Percentiles rank a stretch among this genome's conserved stretches.
Conservation (phyloP, 2,888 invertebrate genomes). For the Hyposoter dolosus region DNA sequence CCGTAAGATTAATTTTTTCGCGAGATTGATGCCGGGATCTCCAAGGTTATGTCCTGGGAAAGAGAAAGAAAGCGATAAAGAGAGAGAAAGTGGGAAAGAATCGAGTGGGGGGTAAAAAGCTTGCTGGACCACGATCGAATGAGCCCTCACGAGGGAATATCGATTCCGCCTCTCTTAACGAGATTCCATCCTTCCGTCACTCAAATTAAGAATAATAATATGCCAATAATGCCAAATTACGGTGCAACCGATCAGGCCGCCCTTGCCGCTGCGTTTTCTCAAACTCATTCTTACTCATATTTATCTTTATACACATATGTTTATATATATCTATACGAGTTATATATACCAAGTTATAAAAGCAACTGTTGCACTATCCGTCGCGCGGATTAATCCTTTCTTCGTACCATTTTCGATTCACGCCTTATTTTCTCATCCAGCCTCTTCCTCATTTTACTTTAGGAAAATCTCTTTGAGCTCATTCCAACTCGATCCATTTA, state of each 20-base stretch:
- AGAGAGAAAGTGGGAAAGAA: constrained; percentile 39
- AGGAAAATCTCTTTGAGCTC: not conserved
- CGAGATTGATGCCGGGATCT: constrained; percentile 84
- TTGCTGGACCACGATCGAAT: constrained; percentile 68
- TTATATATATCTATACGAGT: not conserved
- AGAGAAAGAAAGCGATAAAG: constrained; percentile 56
- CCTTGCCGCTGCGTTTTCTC: constrained; percentile 62
- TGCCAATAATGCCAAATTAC: constrained; percentile 83
- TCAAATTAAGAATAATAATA: constrained; percentile 84
- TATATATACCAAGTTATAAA: not conserved
- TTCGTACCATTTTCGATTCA: constrained; percentile 39
- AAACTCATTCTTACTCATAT: constrained; percentile 47
- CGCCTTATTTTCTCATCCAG: not conserved
- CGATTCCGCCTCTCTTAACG: constrained; percentile 84
- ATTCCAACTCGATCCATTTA: not conserved
- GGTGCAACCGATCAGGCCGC: constrained; percentile 72
- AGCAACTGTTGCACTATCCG: constrained; percentile 52
- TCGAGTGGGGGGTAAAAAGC: constrained; percentile 55
- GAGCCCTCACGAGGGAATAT: constrained; percentile 73
- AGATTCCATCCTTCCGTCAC: constrained; percentile 84
- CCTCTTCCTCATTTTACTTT: not conserved
- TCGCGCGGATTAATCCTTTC: constrained; percentile 48
- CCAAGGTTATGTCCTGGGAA: constrained; percentile 77
- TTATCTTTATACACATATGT: not conserved
- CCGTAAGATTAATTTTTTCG: constrained; percentile 84